phyloP scores from a whole-genome alignment of 2,797 vertebrate genomes.

The Anabacerthia variegaticeps region DNA sequence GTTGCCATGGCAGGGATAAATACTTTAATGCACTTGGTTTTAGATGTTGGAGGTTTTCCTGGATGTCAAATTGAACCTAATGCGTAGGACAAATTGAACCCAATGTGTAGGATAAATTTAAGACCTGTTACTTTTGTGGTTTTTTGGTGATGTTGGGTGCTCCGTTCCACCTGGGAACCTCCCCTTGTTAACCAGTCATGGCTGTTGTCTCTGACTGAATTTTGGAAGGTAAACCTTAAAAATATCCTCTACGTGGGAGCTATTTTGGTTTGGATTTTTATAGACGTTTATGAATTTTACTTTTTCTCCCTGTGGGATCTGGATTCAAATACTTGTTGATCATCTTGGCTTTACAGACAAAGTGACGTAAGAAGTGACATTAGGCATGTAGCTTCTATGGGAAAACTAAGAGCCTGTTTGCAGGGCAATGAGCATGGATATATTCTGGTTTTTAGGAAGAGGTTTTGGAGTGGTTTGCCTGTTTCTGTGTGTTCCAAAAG shows the following conservation, averaged over 20 bases:
- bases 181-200: background rate
- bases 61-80: background rate
- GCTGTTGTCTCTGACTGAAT: background rate
- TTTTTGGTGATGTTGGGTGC: background rate
- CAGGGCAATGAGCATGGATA: background rate
- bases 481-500: background rate
- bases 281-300: background rate
- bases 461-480: background rate
- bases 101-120: background rate
- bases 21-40: background rate
- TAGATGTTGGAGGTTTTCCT: background rate
- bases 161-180: background rate
- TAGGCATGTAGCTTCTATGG: background rate
- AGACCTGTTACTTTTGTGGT: background rate
- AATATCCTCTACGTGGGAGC: background rate
- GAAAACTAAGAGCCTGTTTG: background rate
- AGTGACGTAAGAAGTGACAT: background rate
- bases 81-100: background rate
- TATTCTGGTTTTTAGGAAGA: background rate
- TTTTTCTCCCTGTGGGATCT: background rate
- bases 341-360: constrained; percentile 1
- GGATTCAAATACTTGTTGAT: background rate
- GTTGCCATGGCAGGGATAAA: constrained; percentile 43
- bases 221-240: background rate
- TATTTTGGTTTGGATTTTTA: constrained; percentile 36